phyloP scores from a whole-genome alignment of 2,113 vertebrate species.

The Ranitomeya imitator region DNA sequence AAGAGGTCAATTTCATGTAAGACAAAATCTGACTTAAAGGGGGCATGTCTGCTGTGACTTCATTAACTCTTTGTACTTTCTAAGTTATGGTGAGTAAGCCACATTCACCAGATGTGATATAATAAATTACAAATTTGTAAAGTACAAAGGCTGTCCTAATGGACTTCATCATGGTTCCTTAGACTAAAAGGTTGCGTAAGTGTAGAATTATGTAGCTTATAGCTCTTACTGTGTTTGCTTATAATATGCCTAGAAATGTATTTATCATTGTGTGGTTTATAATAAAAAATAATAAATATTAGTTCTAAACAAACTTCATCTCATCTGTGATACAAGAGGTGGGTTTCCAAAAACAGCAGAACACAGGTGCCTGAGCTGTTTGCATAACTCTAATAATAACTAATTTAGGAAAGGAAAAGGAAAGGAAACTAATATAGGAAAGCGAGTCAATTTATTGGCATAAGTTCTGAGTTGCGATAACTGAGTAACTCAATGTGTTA shows the following conservation, averaged over 20 bases:
- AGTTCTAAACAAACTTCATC: no score
- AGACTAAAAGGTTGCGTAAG: not conserved
- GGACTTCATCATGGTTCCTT: not conserved
- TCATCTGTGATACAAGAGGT: no score
- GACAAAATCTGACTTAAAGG: not conserved
- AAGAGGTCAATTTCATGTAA: constrained; percentile 14
- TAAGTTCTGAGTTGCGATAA: no score
- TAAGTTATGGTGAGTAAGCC: not conserved
- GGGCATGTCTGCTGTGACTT: not conserved
- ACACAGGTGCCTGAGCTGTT: no score
- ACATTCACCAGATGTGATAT: constrained; percentile 29
- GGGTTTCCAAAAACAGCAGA: no score
- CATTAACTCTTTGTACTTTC: constrained; percentile 24
- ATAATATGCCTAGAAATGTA: not conserved
- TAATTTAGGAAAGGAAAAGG: no score
- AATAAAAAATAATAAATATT: not conserved
- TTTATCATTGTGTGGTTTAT: not conserved
- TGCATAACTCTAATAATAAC: no score
- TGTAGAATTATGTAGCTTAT: not conserved
- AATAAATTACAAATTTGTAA: constrained; percentile 25
- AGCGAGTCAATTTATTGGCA: no score
- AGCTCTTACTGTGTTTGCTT: not conserved
- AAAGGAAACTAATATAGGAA: no score
- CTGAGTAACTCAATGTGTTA: no score
- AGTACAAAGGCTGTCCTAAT: not conserved